Conservation (phyloP, 2,797 vertebrate species). For the Dendrocincla tyrannina region DNA sequence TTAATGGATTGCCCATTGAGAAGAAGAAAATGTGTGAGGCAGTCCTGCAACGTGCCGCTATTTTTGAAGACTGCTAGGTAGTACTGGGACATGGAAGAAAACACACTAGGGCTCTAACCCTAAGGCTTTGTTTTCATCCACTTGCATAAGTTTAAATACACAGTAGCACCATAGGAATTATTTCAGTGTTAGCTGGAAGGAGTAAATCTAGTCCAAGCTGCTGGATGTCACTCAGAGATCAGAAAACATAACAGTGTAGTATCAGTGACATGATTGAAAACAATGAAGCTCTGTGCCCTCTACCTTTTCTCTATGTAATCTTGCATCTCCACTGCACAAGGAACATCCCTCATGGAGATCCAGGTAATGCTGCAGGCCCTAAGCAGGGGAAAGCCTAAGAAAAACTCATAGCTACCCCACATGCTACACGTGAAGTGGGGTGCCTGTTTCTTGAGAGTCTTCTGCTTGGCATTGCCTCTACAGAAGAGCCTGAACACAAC, state of each 20-base stretch:
- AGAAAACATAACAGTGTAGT: background rate
- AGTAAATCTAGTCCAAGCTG: background rate
- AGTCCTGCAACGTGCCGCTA: background rate
- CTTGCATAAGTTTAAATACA: background rate
- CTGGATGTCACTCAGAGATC: background rate
- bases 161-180: background rate
- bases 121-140: background rate
- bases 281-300: background rate
- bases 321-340: background rate
- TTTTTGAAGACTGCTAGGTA: background rate
- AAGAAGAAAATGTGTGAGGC: fast-evolving
- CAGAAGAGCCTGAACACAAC: background rate
- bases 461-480: background rate
- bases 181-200: background rate
- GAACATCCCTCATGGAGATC: background rate
- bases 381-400: background rate
- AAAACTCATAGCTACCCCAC: background rate
- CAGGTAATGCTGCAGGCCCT: fast-evolving
- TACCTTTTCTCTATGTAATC: background rate
- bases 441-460: background rate
- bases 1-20: background rate
- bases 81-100: background rate
- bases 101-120: fast-evolving
- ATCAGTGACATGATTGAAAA: background rate
- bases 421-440: fast-evolving